These are phyloP conservation scores for Condylura cristata DNA, from an alignment of 2,113 vertebrate species.

Conservation along the genomic window DNA sequence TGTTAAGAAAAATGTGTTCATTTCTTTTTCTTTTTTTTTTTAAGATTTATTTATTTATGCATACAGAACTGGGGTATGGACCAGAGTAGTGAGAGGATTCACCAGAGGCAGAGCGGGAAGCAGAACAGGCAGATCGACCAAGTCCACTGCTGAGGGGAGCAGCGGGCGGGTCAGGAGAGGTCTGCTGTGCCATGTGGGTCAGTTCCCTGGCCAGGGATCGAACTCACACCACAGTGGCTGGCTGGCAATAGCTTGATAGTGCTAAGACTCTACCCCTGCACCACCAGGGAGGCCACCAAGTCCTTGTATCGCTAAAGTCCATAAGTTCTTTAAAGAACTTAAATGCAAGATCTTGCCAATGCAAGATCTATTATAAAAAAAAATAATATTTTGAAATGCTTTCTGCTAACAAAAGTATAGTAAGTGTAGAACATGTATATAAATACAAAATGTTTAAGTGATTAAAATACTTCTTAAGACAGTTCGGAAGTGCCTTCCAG, in stretches of 20 bases:
- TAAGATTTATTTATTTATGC: too few relatives aligned
- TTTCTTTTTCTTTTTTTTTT: slow-evolving; percentile 12
- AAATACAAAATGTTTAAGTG: not conserved
- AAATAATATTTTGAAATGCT: slow-evolving; percentile 35
- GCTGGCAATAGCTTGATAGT: too few relatives aligned
- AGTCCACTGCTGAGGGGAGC: too few relatives aligned
- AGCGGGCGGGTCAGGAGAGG: too few relatives aligned
- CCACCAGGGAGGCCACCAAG: not conserved
- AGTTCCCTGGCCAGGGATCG: too few relatives aligned
- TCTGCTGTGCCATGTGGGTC: too few relatives aligned
- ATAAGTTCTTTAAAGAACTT: not conserved
- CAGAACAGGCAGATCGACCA: too few relatives aligned
- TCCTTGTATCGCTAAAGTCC: not conserved
- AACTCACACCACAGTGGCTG: too few relatives aligned
- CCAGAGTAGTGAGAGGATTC: too few relatives aligned
- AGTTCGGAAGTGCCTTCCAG: not conserved
- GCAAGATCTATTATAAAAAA: slow-evolving; percentile 21
- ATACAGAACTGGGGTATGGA: too few relatives aligned
- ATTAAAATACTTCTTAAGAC: slow-evolving; percentile 4
- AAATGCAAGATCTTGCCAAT: not conserved
- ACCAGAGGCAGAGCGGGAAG: too few relatives aligned
- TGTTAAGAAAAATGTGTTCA: slow-evolving; percentile 28
- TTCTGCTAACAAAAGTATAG: not conserved
- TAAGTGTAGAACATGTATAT: not conserved
- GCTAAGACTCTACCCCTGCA: too few relatives aligned